A percentile compares a stretch with the other conserved stretches of the same genome.
Evolutionary conservation across 2,888 invertebrate species (phyloP).

Genomic region (Microdon myrmicae): DNA sequence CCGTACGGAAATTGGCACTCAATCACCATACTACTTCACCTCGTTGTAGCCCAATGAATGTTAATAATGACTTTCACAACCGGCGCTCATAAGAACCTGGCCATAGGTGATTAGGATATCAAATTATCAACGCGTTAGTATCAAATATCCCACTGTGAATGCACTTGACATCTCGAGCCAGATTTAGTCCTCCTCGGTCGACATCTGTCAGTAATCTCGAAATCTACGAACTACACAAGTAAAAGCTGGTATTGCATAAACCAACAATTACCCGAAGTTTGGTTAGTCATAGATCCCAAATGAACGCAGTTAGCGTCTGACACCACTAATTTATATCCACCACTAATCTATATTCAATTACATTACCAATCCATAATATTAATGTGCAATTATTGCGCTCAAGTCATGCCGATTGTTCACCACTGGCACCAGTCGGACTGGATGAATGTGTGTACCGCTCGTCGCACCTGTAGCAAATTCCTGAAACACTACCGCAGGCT

Average conservation of each 20-base stretch:
- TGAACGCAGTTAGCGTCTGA: slow-evolving; percentile 10
- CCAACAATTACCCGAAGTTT: slow-evolving; percentile 35
- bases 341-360: slow-evolving; percentile 49
- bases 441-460: slow-evolving; percentile 4
- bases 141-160: too few relatives aligned
- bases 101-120: too few relatives aligned
- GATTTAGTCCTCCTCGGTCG: too few relatives aligned
- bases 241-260: slow-evolving; percentile 33
- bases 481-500: slow-evolving; percentile 5
- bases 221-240: slow-evolving; percentile 12
- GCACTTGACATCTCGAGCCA: slow-evolving; percentile 13
- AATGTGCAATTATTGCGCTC: slow-evolving; percentile 49
- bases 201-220: too few relatives aligned
- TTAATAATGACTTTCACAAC: too few relatives aligned
- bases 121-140: too few relatives aligned
- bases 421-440: slow-evolving; percentile 4
- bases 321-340: slow-evolving; percentile 37
- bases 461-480: slow-evolving; percentile 15
- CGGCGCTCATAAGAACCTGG: too few relatives aligned
- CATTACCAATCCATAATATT: slow-evolving; percentile 49
- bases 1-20: too few relatives aligned
- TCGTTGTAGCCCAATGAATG: too few relatives aligned
- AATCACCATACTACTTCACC: too few relatives aligned
- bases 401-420: slow-evolving; percentile 33
- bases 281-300: slow-evolving; percentile 5